These are phyloP conservation scores for Thermophis baileyi DNA, from an alignment of 2,113 vertebrate species.

Conservation along the genomic window DNA sequence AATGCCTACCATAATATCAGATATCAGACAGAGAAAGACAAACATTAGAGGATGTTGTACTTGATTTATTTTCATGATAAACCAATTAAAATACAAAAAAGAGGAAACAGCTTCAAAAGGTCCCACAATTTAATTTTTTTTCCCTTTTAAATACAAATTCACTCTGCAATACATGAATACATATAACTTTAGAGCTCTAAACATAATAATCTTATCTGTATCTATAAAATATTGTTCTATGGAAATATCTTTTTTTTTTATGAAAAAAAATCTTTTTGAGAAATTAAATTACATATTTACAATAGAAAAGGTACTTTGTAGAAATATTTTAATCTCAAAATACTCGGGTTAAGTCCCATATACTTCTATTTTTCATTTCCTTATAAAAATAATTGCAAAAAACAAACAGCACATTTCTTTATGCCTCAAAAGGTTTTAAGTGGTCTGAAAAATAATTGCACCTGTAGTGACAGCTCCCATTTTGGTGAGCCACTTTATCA, in stretches of 20 bases:
- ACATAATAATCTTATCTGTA: conserved; percentile 73
- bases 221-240: conserved; percentile 77
- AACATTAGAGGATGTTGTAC: conserved; percentile 46
- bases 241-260: conserved; percentile 63
- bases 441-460: conserved; percentile 57
- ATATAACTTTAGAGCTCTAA: conserved; percentile 77
- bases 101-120: conserved; percentile 45
- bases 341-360: conserved; percentile 63
- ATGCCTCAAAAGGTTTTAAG: conserved; percentile 45
- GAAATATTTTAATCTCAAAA: conserved; percentile 63
- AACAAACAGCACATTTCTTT: conserved; percentile 64
- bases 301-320: conserved; percentile 67
- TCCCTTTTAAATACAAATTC: conserved; percentile 83
- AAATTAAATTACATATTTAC: conserved; percentile 83
- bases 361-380: conserved; percentile 47
- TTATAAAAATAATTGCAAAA: conserved; percentile 62
- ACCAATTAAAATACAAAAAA: conserved; percentile 84
- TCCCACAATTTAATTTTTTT: conserved; percentile 74
- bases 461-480: conserved; percentile 45
- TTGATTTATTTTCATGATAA: conserved; percentile 82
- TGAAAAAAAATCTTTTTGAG: conserved; percentile 66
- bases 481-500: conserved; percentile 53
- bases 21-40: neutral
- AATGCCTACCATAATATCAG: rapidly evolving
- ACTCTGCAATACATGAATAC: conserved; percentile 76